Percentiles rank a stretch among this genome's conserved stretches.
Conservation (phyloP, 2,888 invertebrate genomes). For the Standfussiana lucernea region DNA sequence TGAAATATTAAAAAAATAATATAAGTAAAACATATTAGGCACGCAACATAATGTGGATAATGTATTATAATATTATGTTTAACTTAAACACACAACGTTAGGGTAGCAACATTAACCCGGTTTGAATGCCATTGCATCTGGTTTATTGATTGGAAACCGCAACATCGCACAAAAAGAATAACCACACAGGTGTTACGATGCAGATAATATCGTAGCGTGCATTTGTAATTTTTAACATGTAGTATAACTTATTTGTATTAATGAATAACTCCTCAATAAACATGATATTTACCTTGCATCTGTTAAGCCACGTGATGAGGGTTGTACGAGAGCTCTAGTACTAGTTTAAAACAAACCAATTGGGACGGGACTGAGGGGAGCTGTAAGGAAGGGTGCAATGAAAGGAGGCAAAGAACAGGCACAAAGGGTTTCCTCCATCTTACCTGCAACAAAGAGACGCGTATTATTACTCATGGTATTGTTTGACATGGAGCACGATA, state of each 20-base stretch:
- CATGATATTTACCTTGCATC: constrained; percentile 52
- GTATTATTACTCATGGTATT: constrained; percentile 74
- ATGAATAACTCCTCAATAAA: background rate
- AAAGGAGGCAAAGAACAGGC: constrained; percentile 64
- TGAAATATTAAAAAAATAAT: background rate
- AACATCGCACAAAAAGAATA: background rate
- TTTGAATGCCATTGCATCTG: constrained; percentile 35
- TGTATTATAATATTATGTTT: background rate
- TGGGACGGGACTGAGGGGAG: constrained; percentile 63
- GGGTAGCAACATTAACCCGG: background rate
- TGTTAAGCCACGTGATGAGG: constrained; percentile 48
- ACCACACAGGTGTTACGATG: constrained; percentile 17
- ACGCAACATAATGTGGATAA: background rate
- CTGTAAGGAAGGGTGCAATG: constrained; percentile 63
- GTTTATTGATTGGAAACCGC: constrained; percentile 22
- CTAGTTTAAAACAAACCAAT: constrained; percentile 66
- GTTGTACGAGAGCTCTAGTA: constrained; percentile 44
- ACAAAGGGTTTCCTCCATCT: constrained; percentile 78
- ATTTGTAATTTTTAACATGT: constrained; percentile 18
- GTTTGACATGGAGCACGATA: constrained; percentile 63
- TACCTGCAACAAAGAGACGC: constrained; percentile 85
- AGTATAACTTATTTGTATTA: background rate
- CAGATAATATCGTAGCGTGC: background rate
- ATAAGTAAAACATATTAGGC: constrained; percentile 1
- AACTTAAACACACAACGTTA: background rate